Evolutionary conservation across 2,797 vertebrate genomes (phyloP).

Genomic region (Urocyon cinereoargenteus): DNA sequence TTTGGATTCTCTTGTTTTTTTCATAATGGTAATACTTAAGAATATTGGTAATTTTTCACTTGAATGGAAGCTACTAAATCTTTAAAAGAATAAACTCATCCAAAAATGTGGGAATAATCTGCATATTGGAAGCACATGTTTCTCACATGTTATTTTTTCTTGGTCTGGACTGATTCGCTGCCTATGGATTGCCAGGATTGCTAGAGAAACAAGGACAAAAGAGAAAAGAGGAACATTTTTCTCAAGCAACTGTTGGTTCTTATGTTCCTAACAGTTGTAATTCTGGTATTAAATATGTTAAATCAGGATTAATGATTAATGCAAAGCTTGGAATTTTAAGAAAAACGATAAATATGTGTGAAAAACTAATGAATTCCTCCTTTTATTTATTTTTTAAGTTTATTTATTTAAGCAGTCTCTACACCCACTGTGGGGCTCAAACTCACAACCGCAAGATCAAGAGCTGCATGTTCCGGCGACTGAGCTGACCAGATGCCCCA

Average conservation of each 20-base stretch:
- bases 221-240: constrained; percentile 47
- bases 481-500: background rate
- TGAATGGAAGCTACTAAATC: background rate
- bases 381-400: background rate
- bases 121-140: constrained; percentile 77
- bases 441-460: background rate
- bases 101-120: constrained; percentile 85
- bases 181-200: constrained; percentile 62
- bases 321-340: constrained; percentile 58
- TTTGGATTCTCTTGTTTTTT: background rate
- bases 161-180: constrained; percentile 61
- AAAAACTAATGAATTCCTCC: constrained; percentile 55
- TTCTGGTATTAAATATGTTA: constrained; percentile 65
- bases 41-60: constrained; percentile 51
- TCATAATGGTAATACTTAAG: constrained; percentile 28
- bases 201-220: constrained; percentile 58
- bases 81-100: constrained; percentile 61
- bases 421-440: background rate
- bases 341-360: constrained; percentile 31
- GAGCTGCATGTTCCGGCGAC: no score
- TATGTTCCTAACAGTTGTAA: constrained; percentile 39
- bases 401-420: background rate
- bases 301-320: constrained; percentile 68
- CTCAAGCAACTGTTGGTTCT: constrained; percentile 20
- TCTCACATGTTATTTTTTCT: constrained; percentile 69